Conservation (phyloP, 1,140 invertebrate genomes). For the Calliphora vicina region DNA sequence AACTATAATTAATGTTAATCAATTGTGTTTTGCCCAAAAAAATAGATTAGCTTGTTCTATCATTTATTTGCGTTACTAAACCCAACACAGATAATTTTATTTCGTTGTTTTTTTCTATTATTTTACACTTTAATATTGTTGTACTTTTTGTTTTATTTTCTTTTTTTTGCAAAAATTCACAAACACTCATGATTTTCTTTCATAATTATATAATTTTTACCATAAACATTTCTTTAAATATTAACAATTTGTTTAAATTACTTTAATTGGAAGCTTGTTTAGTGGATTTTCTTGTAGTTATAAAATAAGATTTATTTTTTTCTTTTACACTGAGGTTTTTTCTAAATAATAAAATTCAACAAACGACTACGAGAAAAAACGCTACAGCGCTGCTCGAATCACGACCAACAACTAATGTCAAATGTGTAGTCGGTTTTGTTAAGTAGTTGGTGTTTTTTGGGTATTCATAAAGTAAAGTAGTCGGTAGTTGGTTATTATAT, state of each 20-base stretch:
- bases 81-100: neutral
- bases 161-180: neutral
- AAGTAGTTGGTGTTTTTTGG: neutral
- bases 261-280: neutral
- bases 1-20: neutral
- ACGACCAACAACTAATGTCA: conserved; percentile 13
- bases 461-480: neutral
- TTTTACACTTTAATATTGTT: too few relatives aligned
- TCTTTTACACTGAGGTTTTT: neutral
- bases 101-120: neutral
- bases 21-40: conserved; percentile 2
- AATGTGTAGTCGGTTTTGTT: neutral
- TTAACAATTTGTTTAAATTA: neutral
- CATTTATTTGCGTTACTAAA: neutral
- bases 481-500: neutral
- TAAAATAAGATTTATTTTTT: neutral
- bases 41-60: neutral
- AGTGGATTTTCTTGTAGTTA: neutral
- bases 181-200: neutral
- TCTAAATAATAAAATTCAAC: neutral
- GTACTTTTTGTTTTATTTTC: neutral
- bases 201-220: neutral
- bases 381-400: neutral
- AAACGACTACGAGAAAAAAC: neutral
- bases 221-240: neutral